phyloP scores from a whole-genome alignment of 2,888 invertebrate species.

The Cantharis flavilabris region DNA sequence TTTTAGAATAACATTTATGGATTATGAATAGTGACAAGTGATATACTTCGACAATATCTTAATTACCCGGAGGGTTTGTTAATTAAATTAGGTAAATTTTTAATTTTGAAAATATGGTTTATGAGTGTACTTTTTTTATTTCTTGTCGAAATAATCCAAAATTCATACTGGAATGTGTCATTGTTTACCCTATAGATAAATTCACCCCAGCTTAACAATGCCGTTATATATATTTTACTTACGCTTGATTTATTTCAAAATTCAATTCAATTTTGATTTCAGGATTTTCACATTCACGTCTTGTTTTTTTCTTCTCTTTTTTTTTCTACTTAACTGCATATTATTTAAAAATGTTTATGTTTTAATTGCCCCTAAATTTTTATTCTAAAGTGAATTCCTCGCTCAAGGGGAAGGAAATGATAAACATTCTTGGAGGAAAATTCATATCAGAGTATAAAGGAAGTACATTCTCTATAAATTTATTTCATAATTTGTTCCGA shows the following conservation, averaged over 20 bases:
- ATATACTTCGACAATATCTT: neutral
- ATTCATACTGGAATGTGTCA: neutral
- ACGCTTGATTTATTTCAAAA: neutral
- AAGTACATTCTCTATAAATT: neutral
- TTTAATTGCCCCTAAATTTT: neutral
- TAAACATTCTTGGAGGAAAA: neutral
- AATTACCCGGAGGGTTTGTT: neutral
- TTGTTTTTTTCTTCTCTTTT: too few species aligned
- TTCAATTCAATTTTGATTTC: neutral
- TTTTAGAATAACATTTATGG: neutral
- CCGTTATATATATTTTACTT: neutral
- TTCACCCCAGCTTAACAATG: neutral
- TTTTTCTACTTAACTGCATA: too few species aligned
- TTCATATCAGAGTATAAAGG: neutral
- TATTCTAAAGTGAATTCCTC: neutral
- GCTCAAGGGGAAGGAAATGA: neutral
- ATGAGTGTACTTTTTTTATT: neutral
- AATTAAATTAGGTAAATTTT: neutral
- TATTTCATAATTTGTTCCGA: neutral
- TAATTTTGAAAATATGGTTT: neutral
- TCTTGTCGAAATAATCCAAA: neutral
- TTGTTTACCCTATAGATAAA: constrained; percentile 1
- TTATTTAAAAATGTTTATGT: too few species aligned
- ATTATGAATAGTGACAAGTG: neutral
- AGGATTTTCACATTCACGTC: neutral